These are phyloP conservation scores for Nudaria mundana DNA, from an alignment of 2,888 invertebrate species.

Conservation along the genomic window DNA sequence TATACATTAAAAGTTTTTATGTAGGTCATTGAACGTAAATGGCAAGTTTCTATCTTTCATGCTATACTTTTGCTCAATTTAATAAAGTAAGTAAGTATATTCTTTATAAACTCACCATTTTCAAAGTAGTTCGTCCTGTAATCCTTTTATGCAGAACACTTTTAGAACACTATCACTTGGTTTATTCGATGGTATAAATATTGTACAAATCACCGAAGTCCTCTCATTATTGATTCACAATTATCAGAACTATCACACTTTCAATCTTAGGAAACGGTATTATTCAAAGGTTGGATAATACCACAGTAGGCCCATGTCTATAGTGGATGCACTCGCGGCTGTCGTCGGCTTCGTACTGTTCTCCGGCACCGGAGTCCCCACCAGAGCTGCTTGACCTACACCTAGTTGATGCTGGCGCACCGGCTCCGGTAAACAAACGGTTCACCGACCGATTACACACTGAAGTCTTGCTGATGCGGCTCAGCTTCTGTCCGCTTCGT, in stretches of 20 bases:
- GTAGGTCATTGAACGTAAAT: constrained; percentile 57
- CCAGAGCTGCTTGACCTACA: constrained; percentile 70
- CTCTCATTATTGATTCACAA: constrained; percentile 63
- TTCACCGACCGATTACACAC: constrained; percentile 76
- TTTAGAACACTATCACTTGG: constrained; percentile 58
- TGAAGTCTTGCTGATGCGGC: constrained; percentile 48
- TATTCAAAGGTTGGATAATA: constrained; percentile 34
- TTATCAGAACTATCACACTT: constrained; percentile 59
- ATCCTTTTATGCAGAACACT: constrained; percentile 62
- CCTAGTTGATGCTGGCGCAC: constrained; percentile 54
- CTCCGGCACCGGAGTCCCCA: constrained; percentile 49
- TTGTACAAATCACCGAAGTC: constrained; percentile 47
- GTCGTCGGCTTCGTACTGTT: constrained; percentile 59
- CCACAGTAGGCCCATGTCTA: constrained; percentile 56
- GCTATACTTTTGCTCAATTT: constrained; percentile 20
- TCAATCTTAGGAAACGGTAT: constrained; percentile 46
- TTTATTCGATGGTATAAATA: constrained; percentile 22
- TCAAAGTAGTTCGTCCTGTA: constrained; percentile 38
- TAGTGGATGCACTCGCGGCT: constrained; percentile 58
- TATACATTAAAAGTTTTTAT: too few species aligned
- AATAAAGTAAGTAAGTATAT: constrained; percentile 8
- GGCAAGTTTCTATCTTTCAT: constrained; percentile 44
- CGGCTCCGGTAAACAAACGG: constrained; percentile 76
- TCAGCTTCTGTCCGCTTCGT: constrained; percentile 44
- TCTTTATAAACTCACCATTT: constrained; percentile 56